phyloP scores from a whole-genome alignment of 2,113 vertebrate species.

The Setophaga kirtlandii region DNA sequence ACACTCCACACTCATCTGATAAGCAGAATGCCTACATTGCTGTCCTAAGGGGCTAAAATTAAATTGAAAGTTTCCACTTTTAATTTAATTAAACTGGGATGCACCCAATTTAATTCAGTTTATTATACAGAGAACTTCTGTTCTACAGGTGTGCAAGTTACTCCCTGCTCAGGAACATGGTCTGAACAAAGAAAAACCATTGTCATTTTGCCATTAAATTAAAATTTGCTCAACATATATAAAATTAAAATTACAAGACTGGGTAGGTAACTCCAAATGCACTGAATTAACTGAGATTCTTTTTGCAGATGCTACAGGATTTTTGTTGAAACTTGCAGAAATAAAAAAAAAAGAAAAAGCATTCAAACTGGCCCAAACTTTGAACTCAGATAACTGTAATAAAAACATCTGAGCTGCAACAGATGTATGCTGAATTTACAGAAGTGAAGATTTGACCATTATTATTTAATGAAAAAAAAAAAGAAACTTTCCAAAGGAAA shows the following conservation, averaged over 20 bases:
- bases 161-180: background rate
- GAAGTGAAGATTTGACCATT: background rate
- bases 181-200: background rate
- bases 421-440: background rate
- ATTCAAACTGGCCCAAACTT: background rate
- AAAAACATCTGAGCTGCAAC: background rate
- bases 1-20: background rate
- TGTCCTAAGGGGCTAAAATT: background rate
- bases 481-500: background rate
- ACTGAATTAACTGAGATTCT: background rate
- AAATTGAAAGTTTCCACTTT: background rate
- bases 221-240: background rate
- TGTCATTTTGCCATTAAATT: background rate
- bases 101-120: background rate
- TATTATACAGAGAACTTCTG: background rate
- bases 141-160: background rate
- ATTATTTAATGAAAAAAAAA: background rate
- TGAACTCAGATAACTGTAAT: background rate
- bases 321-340: background rate
- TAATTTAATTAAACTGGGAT: background rate
- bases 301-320: background rate
- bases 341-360: background rate
- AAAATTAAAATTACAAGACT: background rate
- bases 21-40: background rate
- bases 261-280: background rate